These are phyloP conservation scores for Saguinus midas DNA, from an alignment of 2,113 vertebrate genomes.

Conservation along the genomic window DNA sequence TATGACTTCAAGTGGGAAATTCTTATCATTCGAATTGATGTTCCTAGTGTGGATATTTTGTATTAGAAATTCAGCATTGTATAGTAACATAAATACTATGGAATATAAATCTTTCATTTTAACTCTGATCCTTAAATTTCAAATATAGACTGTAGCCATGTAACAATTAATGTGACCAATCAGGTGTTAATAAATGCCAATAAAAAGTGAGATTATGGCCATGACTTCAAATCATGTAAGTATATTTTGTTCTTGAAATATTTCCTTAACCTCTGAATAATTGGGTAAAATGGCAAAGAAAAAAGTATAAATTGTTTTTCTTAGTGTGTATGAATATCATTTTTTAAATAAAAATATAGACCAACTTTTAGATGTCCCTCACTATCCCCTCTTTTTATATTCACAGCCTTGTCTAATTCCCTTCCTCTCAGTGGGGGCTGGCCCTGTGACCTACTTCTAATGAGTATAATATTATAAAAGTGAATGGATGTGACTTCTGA, in stretches of 20 bases:
- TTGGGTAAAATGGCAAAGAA: neutral
- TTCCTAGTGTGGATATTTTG: neutral
- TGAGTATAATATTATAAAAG: neutral
- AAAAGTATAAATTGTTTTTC: neutral
- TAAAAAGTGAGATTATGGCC: neutral
- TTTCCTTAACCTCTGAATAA: neutral
- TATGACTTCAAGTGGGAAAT: neutral
- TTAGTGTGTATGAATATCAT: neutral
- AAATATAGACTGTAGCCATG: neutral
- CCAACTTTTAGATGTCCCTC: neutral
- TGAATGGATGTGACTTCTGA: neutral
- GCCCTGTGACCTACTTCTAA: neutral
- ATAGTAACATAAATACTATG: neutral
- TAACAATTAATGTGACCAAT: neutral
- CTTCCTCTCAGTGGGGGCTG: neutral
- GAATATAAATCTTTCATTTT: neutral
- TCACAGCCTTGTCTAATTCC: neutral
- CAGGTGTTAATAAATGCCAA: neutral
- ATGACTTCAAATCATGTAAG: neutral
- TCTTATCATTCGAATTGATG: neutral
- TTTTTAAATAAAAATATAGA: neutral
- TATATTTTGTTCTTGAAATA: neutral
- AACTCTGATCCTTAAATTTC: neutral
- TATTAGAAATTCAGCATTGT: neutral
- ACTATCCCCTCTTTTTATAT: neutral